Evolutionary conservation across 2,113 vertebrate species (phyloP).

Genomic region (Parus major): DNA sequence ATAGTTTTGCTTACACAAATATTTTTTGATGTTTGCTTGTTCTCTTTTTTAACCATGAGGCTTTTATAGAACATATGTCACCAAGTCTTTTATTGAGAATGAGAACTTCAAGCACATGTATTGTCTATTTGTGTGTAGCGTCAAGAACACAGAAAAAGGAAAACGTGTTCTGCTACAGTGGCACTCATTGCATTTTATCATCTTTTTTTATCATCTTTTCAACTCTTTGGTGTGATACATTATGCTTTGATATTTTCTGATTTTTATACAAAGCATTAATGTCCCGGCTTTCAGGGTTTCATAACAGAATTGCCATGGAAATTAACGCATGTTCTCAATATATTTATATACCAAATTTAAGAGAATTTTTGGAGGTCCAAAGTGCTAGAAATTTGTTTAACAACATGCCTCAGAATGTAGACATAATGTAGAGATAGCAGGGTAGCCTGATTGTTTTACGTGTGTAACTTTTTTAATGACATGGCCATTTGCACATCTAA

Average conservation of each 20-base stretch:
- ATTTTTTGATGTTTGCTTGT: neutral
- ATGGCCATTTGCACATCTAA: neutral
- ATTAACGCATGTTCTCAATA: neutral
- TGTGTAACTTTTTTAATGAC: neutral
- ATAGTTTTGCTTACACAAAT: neutral
- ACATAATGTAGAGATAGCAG: fast-evolving
- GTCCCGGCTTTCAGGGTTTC: neutral
- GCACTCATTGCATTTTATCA: neutral
- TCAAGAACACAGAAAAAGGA: neutral
- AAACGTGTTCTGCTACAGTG: neutral
- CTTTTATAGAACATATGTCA: neutral
- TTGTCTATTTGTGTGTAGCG: neutral
- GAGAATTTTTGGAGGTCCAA: neutral
- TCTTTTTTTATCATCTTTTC: neutral
- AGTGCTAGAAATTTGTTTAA: neutral
- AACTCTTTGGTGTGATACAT: neutral
- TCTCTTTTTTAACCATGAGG: neutral
- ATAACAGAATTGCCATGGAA: neutral
- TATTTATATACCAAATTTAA: neutral
- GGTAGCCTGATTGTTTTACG: neutral
- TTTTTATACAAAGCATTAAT: neutral
- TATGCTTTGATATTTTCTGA: neutral
- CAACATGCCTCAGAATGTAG: neutral
- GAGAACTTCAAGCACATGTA: neutral
- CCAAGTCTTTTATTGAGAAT: neutral